Conservation (phyloP, 2,113 vertebrate species). For the Rhinolophus sinicus region DNA sequence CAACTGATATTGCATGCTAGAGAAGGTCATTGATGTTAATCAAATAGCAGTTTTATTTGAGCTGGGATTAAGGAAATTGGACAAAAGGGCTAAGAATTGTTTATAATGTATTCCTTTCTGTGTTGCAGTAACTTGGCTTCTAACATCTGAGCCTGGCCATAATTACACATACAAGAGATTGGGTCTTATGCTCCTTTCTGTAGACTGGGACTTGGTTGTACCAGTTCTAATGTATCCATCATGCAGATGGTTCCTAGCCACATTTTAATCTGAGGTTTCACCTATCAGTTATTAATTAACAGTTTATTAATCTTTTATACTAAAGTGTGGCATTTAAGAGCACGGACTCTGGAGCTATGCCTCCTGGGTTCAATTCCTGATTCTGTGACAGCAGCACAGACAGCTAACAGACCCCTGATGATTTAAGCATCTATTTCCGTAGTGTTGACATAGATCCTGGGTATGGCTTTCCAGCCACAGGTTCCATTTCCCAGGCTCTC, state of each 20-base stretch:
- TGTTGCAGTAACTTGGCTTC: slow-evolving; percentile 38
- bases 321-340: background rate
- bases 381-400: background rate
- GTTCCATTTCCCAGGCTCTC: background rate
- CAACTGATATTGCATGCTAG: background rate
- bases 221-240: slow-evolving; percentile 36
- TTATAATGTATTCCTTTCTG: slow-evolving; percentile 41
- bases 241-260: slow-evolving; percentile 10
- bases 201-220: slow-evolving; percentile 39
- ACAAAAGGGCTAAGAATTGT: slow-evolving; percentile 32
- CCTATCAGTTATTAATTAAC: no score
- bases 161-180: slow-evolving; percentile 54
- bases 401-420: background rate
- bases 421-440: background rate
- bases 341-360: background rate
- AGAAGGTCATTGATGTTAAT: slow-evolving; percentile 42
- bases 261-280: slow-evolving; percentile 36
- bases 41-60: slow-evolving; percentile 61
- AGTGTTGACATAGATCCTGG: background rate
- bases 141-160: background rate
- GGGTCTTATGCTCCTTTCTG: slow-evolving; percentile 52
- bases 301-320: background rate
- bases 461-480: background rate
- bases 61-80: slow-evolving; percentile 38
- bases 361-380: background rate